These are phyloP conservation scores for Andrena camellia DNA, from an alignment of 2,888 invertebrate species.

Conservation along the genomic window DNA sequence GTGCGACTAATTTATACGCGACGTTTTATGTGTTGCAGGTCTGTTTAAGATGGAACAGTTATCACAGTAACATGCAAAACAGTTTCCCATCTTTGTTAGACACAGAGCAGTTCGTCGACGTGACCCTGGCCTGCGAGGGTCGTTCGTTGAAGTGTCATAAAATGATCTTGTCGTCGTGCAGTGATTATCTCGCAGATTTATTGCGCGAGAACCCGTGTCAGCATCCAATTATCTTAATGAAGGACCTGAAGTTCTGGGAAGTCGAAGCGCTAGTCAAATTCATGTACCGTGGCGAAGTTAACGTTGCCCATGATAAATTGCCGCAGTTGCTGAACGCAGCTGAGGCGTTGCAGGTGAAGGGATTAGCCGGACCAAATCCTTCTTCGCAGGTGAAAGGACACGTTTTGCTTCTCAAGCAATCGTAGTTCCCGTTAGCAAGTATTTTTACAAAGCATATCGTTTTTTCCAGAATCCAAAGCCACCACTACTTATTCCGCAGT, in stretches of 20 bases:
- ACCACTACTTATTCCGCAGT: conserved; percentile 79
- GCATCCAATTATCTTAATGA: conserved; percentile 94
- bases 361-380: conserved; percentile 85
- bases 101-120: conserved; percentile 94
- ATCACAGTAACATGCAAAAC: conserved; percentile 92
- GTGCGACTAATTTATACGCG: neutral
- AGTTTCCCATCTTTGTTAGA: conserved; percentile 91
- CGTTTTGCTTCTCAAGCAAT: neutral
- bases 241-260: conserved; percentile 93
- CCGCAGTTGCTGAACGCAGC: conserved; percentile 93
- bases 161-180: conserved; percentile 93
- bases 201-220: conserved; percentile 94
- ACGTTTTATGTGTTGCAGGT: conserved; percentile 85
- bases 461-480: conserved; percentile 75
- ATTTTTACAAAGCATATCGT: neutral
- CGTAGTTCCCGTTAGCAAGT: no score
- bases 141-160: conserved; percentile 95
- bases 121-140: conserved; percentile 95
- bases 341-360: conserved; percentile 93
- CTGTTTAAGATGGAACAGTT: conserved; percentile 93
- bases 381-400: conserved; percentile 77
- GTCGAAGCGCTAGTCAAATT: conserved; percentile 95
- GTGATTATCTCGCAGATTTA: conserved; percentile 93
- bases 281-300: conserved; percentile 96
- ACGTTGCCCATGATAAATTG: conserved; percentile 93